A percentile compares a stretch with the other conserved stretches of the same genome.
Conservation (phyloP, 2,888 invertebrate genomes). For the Sinodicranocentrus sp. region DNA sequence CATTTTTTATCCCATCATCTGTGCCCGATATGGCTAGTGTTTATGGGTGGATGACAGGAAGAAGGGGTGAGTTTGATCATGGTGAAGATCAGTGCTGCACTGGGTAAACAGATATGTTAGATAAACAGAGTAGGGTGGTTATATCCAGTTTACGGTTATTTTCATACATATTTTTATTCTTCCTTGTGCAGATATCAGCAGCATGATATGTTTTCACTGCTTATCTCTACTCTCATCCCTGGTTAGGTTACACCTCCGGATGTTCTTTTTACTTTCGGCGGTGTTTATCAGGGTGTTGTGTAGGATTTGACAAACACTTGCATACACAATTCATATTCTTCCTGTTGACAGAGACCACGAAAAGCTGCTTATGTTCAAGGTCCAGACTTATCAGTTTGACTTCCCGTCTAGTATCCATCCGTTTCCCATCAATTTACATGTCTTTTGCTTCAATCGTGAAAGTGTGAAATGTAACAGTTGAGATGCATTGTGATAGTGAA, state of each 20-base stretch:
- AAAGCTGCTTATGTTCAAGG: background rate
- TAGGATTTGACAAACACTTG: constrained; percentile 20
- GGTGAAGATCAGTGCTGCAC: constrained; percentile 18
- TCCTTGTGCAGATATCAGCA: too few species aligned
- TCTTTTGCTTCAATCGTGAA: background rate
- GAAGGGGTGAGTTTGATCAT: constrained; percentile 38
- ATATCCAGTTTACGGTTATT: too few species aligned
- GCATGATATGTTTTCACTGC: background rate
- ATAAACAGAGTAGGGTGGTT: constrained; percentile 11
- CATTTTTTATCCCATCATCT: background rate
- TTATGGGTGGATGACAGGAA: constrained; percentile 39
- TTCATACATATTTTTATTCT: too few species aligned
- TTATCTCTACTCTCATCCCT: background rate
- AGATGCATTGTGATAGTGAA: background rate
- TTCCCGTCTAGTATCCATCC: constrained; percentile 23
- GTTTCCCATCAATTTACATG: constrained; percentile 21
- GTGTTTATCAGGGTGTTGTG: background rate
- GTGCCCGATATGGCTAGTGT: background rate
- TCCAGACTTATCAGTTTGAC: background rate
- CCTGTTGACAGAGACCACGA: constrained; percentile 15
- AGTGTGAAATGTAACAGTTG: background rate
- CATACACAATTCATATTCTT: background rate
- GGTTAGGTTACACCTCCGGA: background rate
- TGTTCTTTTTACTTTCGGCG: background rate
- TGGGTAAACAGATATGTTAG: background rate